Percentiles rank a stretch among this genome's conserved stretches.
Evolutionary conservation across 2,113 vertebrate genomes (phyloP).

Genomic region (Centropus unirufus): DNA sequence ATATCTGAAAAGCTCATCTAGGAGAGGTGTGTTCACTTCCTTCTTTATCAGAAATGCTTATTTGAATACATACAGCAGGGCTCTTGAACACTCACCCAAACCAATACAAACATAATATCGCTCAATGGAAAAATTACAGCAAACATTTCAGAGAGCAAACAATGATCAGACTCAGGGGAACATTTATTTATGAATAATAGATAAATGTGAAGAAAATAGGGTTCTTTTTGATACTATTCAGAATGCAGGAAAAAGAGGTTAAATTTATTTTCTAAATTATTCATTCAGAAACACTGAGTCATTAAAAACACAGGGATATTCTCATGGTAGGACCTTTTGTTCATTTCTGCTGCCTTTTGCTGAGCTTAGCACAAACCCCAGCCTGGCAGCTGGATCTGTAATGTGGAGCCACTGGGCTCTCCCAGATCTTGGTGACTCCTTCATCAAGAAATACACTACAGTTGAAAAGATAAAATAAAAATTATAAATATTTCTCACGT

Average conservation of each 20-base stretch:
- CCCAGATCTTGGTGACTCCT: neutral
- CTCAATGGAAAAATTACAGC: neutral
- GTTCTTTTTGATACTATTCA: neutral
- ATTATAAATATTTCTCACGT: neutral
- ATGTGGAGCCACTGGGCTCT: neutral
- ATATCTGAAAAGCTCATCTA: neutral
- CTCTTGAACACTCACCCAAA: neutral
- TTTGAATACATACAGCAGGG: neutral
- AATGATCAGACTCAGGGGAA: neutral
- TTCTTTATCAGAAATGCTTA: neutral
- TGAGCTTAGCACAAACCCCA: neutral
- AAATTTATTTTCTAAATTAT: constrained; percentile 26
- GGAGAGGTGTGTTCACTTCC: neutral
- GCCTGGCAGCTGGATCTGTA: neutral
- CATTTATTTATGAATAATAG: constrained; percentile 2
- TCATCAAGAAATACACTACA: neutral
- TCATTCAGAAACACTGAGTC: neutral
- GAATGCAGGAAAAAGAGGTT: neutral
- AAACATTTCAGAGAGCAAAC: neutral
- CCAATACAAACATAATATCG: neutral
- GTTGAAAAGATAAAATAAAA: neutral
- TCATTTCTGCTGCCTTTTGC: neutral
- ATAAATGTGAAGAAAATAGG: neutral
- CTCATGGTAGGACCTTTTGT: neutral
- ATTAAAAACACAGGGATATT: neutral